Evolutionary conservation across 2,888 invertebrate genomes (phyloP).

Genomic region (Crematogaster levior): DNA sequence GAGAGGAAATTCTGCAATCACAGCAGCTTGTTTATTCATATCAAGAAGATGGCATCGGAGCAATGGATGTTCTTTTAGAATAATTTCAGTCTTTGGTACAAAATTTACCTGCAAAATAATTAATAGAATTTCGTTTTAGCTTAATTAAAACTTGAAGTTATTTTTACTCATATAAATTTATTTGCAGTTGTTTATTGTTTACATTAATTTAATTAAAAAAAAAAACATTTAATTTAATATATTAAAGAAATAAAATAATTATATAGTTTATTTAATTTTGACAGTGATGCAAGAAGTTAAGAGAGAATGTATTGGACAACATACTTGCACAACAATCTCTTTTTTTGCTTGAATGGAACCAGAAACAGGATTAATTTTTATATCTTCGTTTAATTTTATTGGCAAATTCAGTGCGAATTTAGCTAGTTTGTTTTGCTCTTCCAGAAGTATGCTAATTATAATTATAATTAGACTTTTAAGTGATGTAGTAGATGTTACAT

Average conservation of each 20-base stretch:
- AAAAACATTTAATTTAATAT: not conserved
- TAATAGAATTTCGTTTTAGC: not conserved
- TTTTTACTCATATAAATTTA: not conserved
- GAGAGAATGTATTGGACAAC: not conserved
- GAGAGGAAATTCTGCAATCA: conserved; percentile 79
- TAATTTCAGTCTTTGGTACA: conserved; percentile 72
- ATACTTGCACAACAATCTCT: conserved; percentile 69
- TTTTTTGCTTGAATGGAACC: conserved; percentile 74
- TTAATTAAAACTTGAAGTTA: not conserved
- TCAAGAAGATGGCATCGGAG: conserved; percentile 77
- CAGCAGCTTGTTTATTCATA: conserved; percentile 60
- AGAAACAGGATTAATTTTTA: conserved; percentile 73
- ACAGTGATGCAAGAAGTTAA: not conserved
- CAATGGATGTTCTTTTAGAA: conserved; percentile 71
- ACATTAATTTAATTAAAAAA: no score
- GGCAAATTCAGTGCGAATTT: conserved; percentile 53
- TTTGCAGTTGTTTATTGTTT: not conserved
- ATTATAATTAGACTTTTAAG: conserved; percentile 8
- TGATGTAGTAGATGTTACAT: not conserved
- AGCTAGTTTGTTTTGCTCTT: conserved; percentile 61
- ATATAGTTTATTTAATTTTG: not conserved
- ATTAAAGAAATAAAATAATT: not conserved
- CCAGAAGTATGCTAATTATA: conserved; percentile 65
- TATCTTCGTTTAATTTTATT: conserved; percentile 66
- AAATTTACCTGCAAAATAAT: conserved; percentile 72